These are phyloP conservation scores for Sterrhoptilus dennistouni DNA, from an alignment of 2,113 vertebrate genomes.

Conservation along the genomic window DNA sequence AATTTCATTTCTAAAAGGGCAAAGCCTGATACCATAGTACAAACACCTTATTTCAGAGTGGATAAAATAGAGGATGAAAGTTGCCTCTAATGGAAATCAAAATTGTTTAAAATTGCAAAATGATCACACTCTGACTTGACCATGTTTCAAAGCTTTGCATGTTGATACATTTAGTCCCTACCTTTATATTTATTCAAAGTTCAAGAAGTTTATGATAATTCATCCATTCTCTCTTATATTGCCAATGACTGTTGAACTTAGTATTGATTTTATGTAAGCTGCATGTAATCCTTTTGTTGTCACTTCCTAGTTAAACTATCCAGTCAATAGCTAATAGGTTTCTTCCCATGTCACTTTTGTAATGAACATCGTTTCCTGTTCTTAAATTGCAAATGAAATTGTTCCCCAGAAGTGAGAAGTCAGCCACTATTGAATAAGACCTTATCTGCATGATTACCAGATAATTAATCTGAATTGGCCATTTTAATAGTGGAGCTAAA, in stretches of 20 bases:
- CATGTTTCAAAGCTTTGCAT: neutral
- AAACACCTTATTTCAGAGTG: neutral
- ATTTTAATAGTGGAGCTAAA: neutral
- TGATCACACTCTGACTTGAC: neutral
- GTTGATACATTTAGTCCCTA: neutral
- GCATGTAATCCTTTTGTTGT: neutral
- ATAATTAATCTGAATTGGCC: neutral
- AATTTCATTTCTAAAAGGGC: neutral
- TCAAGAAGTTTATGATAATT: neutral
- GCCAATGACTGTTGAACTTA: neutral
- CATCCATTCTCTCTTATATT: neutral
- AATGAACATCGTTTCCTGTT: neutral
- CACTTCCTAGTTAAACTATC: neutral
- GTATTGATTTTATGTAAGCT: neutral
- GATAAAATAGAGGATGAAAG: neutral
- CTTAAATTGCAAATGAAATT: neutral
- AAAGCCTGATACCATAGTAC: neutral
- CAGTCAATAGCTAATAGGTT: neutral
- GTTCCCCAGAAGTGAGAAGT: neutral
- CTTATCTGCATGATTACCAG: neutral
- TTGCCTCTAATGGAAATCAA: neutral
- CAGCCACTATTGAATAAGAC: neutral
- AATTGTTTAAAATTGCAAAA: constrained; percentile 7
- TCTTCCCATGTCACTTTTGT: neutral
- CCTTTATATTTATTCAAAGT: neutral